Base-by-base conservation (phyloP, 2,797 vertebrate genomes). In the Sternarchorhynchus goeldii region DNA sequence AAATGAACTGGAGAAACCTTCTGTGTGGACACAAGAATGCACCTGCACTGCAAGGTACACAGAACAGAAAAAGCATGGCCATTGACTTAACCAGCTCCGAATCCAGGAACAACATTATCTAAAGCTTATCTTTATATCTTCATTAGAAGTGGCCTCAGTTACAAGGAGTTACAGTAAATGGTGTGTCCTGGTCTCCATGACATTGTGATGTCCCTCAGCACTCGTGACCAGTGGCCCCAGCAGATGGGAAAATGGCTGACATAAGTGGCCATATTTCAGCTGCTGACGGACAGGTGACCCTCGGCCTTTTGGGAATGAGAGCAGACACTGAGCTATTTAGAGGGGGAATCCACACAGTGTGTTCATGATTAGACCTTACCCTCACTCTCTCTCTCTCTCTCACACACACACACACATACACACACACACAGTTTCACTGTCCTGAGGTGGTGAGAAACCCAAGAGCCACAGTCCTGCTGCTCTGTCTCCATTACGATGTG, bases 231-330 rank as follows among this genome's bases (percentile, higher is more conserved):
- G 64, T 60, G 2, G n/a, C 55, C 80, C 63, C 71, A 70, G 78
- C 17, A 73, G 65, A 85, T 77, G 80, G 83, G 75, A 84, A 80
- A 83, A 79, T 73, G 56, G 56, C 62, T 63, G 73, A 82, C 58
- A 70, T 80, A 70, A 76, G 70, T 64, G 63, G 78, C 76, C 82
- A 81, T 83, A 85, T 83, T 83, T 86, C 86, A 79, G 76, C 85
- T 84, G 84, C 75, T 86, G 81, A 86, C 55, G 84, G 89, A 88
- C 86, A 88, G 78, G 77, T 88, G 86, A 91, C 81, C 85, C 78
- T 73, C 55, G 50, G 66, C 74, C 75, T 59, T 71, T 50, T 75
- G 76, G 53, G 76, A 73, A 75, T 64, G 63, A 75, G 69, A 79
- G 70, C 29, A 59, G 55, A 45, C 36, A 68, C 71, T 36, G 7